Base-by-base conservation (phyloP, 2,888 invertebrate genomes). In the Ctenicera cuprea region DNA sequence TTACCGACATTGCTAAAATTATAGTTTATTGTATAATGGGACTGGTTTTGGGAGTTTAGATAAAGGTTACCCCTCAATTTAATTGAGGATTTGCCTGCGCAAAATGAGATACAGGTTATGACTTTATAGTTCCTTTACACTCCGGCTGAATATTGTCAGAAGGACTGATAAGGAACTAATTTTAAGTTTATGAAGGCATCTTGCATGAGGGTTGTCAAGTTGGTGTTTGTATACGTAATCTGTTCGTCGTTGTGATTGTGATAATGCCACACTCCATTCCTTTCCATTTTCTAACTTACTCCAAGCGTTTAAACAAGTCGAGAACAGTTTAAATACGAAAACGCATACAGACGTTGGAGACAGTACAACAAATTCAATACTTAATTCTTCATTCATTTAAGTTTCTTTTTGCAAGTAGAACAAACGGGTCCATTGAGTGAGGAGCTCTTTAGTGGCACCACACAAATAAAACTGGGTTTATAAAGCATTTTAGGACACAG, bases 1-100 rank as follows among this genome's bases (percentile, higher is more conserved):
- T 67, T 61, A 66, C 70, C 57, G 65, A 75, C 75, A 75, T 69
- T 73, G 61, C 69, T 50, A 45, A 70, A 75, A 75, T 73, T 73
- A 73, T 75, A 66, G 70, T 73, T 73, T 73, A 75, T 75, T 73
- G 38, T 68, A 33, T 64, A 48, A 69, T 54, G 45, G 54, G 66
- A 33, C 50, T 67, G 73, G 54, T 73, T 73, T 68, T 54, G 30
- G 52, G 59, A 57, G 45, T 50, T 66, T 43, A 71, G 59, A 70
- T 52, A 62, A 48, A 68, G 45, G 66, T 66, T 50, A 9, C 22
- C 54, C 68, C 61, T 20, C 14, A 33, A 57, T 68, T 69, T 69
- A 48, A 69, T 62, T 69, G 62, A 43, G 62, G 50, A 61, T 62
- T 61, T 62, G 38, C 41, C 38, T 66, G 54, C 22, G 26, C 57